Conservation (phyloP, 2,113 vertebrate species). For the Centropus unirufus region DNA sequence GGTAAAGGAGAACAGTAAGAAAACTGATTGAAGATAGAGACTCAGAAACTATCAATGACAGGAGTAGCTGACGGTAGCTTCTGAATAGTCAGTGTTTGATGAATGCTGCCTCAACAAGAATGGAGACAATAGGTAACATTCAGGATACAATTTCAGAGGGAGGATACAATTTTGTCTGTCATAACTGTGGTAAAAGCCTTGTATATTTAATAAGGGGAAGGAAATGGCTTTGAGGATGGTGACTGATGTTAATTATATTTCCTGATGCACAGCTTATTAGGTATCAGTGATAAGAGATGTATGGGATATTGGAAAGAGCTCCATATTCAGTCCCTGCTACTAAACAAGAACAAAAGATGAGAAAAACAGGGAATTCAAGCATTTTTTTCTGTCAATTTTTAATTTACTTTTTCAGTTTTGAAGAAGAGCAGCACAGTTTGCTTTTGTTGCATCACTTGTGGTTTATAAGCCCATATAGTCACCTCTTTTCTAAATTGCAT, state of each 20-base stretch:
- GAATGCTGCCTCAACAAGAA: neutral
- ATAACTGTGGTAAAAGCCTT: neutral
- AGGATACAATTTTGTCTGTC: neutral
- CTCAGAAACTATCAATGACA: neutral
- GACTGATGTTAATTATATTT: neutral
- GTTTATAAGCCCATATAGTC: neutral
- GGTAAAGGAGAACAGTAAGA: neutral
- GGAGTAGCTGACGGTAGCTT: neutral
- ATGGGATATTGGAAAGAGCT: neutral
- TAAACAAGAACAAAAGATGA: neutral
- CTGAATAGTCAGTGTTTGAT: neutral
- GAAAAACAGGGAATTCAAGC: neutral
- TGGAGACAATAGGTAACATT: neutral
- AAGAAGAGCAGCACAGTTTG: neutral
- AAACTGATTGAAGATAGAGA: neutral
- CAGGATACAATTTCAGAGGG: neutral
- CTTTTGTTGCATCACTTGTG: neutral
- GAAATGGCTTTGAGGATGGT: neutral
- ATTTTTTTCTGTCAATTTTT: neutral
- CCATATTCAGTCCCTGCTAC: neutral
- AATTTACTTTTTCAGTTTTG: neutral
- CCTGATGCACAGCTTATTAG: neutral
- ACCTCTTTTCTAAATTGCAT: neutral
- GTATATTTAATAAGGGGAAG: neutral
- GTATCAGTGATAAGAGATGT: neutral